These are phyloP conservation scores for Caligus rogercresseyi DNA, from an alignment of 1,140 invertebrate genomes.

Conservation along the genomic window DNA sequence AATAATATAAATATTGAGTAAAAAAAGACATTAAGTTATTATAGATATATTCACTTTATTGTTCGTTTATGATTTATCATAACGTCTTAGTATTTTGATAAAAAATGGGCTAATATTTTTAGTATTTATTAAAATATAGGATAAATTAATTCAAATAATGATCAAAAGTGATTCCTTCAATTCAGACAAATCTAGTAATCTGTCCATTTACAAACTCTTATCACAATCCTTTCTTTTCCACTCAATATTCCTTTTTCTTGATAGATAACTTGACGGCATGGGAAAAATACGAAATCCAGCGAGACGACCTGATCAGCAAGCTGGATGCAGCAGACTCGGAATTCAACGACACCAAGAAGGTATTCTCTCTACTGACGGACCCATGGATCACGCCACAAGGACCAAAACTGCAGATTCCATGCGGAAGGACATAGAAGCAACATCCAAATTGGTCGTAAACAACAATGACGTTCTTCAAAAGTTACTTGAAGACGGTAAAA, in stretches of 20 bases:
- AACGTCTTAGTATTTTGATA: no score
- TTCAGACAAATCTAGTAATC: no score
- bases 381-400: neutral
- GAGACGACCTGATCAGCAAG: neutral
- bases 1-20: no score
- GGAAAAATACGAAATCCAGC: conserved; percentile 14
- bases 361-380: neutral
- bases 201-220: neutral
- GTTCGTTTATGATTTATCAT: no score
- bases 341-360: conserved; percentile 3
- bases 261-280: conserved; percentile 13
- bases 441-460: neutral
- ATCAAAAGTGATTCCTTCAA: no score
- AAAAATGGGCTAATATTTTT: no score
- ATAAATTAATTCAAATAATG: no score
- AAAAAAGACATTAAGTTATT: no score
- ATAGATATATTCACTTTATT: no score
- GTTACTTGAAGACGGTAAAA: conserved; percentile 5
- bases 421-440: conserved; percentile 16
- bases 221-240: neutral
- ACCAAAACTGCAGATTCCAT: neutral
- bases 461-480: conserved; percentile 8
- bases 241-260: neutral
- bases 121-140: no score
- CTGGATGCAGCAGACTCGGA: conserved; percentile 13